These are phyloP conservation scores for Parnassius orleans DNA, from an alignment of 2,888 invertebrate genomes.

Conservation along the genomic window DNA sequence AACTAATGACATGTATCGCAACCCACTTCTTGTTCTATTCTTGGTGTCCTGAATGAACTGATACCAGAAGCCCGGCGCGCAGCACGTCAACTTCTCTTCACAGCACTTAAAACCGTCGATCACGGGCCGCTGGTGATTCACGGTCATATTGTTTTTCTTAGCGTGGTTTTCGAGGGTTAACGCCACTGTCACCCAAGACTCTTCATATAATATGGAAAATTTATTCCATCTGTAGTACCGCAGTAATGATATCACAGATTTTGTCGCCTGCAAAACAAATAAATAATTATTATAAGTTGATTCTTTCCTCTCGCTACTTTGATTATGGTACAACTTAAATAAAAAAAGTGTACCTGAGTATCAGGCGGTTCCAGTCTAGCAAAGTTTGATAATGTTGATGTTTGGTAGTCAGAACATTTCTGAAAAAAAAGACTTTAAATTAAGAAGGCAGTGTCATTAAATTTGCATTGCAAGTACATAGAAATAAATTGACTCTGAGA, in stretches of 20 bases:
- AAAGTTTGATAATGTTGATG: constrained; percentile 93
- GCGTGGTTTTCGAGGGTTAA: constrained; percentile 89
- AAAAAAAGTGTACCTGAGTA: constrained; percentile 84
- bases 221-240: constrained; percentile 96
- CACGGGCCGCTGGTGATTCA: constrained; percentile 88
- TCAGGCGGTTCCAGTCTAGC: constrained; percentile 97
- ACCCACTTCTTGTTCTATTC: constrained; percentile 90
- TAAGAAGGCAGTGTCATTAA: no score
- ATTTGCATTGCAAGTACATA: no score
- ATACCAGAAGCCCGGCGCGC: constrained; percentile 90
- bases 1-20: not conserved
- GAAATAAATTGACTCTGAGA: no score
- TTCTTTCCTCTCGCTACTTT: not conserved
- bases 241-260: constrained; percentile 95
- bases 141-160: constrained; percentile 87
- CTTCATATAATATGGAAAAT: constrained; percentile 93
- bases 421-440: constrained; percentile 70
- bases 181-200: constrained; percentile 90
- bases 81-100: constrained; percentile 87
- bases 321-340: not conserved
- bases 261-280: constrained; percentile 86
- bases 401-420: constrained; percentile 97
- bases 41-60: constrained; percentile 92
- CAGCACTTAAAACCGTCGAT: constrained; percentile 89
- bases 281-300: not conserved